These are phyloP conservation scores for Trypoxylon attenuatum DNA, from an alignment of 2,888 invertebrate species.

Conservation along the genomic window DNA sequence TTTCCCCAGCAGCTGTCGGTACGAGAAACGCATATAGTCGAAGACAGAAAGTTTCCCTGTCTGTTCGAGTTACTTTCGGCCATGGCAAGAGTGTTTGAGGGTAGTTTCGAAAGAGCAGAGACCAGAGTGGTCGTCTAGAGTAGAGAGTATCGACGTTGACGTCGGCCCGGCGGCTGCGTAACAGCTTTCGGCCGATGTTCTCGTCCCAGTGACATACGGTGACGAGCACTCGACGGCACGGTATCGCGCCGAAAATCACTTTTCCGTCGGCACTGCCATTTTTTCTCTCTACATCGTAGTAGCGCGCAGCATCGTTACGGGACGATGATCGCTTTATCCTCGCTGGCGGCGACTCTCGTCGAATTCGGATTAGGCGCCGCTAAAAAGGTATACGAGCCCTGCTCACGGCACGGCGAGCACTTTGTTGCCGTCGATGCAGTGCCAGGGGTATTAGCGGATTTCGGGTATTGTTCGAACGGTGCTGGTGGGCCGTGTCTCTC, in stretches of 20 bases:
- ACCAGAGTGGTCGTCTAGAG: conserved; percentile 39
- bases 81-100: not conserved
- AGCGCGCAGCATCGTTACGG: conserved; percentile 57
- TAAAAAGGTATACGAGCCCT: conserved; percentile 68
- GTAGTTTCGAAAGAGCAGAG: not conserved
- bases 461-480: conserved; percentile 55
- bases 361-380: conserved; percentile 69
- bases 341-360: conserved; percentile 45
- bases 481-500: conserved; percentile 46
- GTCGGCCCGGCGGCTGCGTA: conserved; percentile 43
- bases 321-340: conserved; percentile 66
- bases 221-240: conserved; percentile 49
- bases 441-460: conserved; percentile 70
- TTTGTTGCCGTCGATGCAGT: conserved; percentile 65
- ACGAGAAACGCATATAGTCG: not conserved
- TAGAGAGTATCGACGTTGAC: conserved; percentile 44
- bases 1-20: not conserved
- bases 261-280: conserved; percentile 24
- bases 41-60: not conserved
- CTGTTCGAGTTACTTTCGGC: not conserved
- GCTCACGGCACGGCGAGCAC: conserved; percentile 66
- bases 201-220: conserved; percentile 50
- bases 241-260: conserved; percentile 69
- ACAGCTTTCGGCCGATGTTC: conserved; percentile 40
- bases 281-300: conserved; percentile 23